A percentile compares a stretch with the other conserved stretches of the same genome.
phyloP scores from a whole-genome alignment of 2,888 invertebrate genomes.

The Leucoma salicis region DNA sequence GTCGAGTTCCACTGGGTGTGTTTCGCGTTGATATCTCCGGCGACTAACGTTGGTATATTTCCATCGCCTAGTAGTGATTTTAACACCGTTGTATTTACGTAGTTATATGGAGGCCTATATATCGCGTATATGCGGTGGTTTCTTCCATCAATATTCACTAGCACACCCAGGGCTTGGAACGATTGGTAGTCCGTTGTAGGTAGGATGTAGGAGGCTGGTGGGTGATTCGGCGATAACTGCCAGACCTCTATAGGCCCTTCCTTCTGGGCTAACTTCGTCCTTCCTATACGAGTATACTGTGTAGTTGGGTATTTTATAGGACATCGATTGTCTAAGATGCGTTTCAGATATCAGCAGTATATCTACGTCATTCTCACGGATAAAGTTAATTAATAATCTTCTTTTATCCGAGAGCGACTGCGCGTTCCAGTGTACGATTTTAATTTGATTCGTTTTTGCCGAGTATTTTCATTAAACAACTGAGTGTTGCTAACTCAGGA shows the following conservation, averaged over 20 bases:
- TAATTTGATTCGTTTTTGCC: too few relatives aligned
- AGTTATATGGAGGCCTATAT: background rate
- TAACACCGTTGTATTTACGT: background rate
- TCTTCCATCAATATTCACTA: too few relatives aligned
- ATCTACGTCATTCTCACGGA: background rate
- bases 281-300: background rate
- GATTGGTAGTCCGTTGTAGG: background rate
- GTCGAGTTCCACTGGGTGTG: too few relatives aligned
- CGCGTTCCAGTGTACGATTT: background rate
- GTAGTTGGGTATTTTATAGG: background rate
- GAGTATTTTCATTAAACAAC: too few relatives aligned
- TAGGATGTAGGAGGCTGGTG: background rate
- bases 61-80: background rate
- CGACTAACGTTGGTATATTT: background rate
- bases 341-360: background rate
- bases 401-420: background rate
- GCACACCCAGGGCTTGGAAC: background rate
- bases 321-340: background rate
- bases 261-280: background rate
- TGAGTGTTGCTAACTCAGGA: background rate
- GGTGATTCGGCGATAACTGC: background rate
- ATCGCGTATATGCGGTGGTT: too few relatives aligned
- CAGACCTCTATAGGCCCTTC: background rate
- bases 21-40: background rate
- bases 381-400: background rate